Evolutionary conservation across 2,797 vertebrate species (phyloP), one percentile per base, ranked within the genome.

Genomic region (Coccyzus lansbergi): DNA sequence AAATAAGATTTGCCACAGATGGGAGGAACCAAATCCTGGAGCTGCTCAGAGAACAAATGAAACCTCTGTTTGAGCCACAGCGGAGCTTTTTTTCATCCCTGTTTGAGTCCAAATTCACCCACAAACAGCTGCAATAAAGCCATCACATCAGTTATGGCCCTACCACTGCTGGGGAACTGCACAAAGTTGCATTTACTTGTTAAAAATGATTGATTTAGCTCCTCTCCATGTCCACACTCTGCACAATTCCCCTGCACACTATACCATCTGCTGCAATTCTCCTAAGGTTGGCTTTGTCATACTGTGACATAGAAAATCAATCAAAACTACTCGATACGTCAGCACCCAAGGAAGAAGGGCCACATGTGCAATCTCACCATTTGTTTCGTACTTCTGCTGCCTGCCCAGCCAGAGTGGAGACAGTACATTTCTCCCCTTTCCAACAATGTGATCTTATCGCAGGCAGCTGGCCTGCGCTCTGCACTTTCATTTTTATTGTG

Each of bases 1-100:
- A 95, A 96, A 96, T 94, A 92, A 95, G 69, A 89, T 95, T 95
- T 91, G 78, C 93, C 94, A 95, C 93, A 93, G 93, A 95, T 95
- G 92, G 1, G 7, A 91, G 87, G 92, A 94, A 90, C 26, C 1
- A 0, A 92, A 94, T 95, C 94, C 72, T 26, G 2, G 89, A 95
- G 64, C 91, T 83, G 59, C 7, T 9, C 60, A 55, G 87, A 92
- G 74, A 92, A 95, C 93, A 95, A 94, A 92, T 4, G 46, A 88
- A 59, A 88, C 90, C 91, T 83, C 92, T 92, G 91, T 92, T 86
- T 0, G 1, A 86, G 85, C 83, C 80, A 93, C 90, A 91, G 92
- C 65, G 8, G 88, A 94, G 83, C 60, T 92, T 92, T 92, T 81
- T 86, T 52, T 56, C 64, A 77, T 85, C 56, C 36, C 48, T 0